Base-by-base conservation (phyloP, 2,888 invertebrate species). In the Erannis defoliaria region DNA sequence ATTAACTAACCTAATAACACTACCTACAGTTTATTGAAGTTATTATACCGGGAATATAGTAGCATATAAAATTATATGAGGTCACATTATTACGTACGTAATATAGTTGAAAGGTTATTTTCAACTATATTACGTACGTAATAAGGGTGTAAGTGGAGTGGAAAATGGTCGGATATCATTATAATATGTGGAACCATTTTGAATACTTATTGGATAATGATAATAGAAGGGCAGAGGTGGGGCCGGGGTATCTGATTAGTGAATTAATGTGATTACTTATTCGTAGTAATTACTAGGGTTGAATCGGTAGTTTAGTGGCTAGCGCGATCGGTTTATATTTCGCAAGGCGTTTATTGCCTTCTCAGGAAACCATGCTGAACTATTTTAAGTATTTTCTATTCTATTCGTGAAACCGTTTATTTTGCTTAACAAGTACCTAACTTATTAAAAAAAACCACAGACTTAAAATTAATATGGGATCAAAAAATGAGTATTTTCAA, bases 21-120 rank as follows among this genome's bases (percentile, higher is more conserved):
- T 40, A 68, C 61, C 67, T 59, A 70, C 63, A 70, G 70, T 71
- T 72, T 72, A 74, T 72, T 64, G 64, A 70, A 70, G 62, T 71
- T 70, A 70, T 67, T 73, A 73, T 74, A 74, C 74, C 72, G 72
- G 62, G 67, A 71, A 71, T 68, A 72, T 66, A 74, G 64, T 57
- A 37, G 33, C 53, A 55, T 70, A 73, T 78, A 73, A 78, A 76
- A 71, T 78, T 73, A 75, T 78, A 78, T 68, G 70, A 61, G 50
- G 64, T 61, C 62, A 67, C 66, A 66, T 55, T 64, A 55, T 49
- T 57, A 43, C 57, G n/a, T n/a, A n/a, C n/a, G n/a, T n/a, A n/a
- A n/a, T n/a, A n/a, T n/a, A n/a, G n/a, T n/a, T n/a, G n/a, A n/a
- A n/a, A 68, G 64, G 56, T 59, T 58, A 71, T 70, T 72, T 68